Base-by-base conservation (phyloP, 2,797 vertebrate species). In the Lacerta viridis region DNA sequence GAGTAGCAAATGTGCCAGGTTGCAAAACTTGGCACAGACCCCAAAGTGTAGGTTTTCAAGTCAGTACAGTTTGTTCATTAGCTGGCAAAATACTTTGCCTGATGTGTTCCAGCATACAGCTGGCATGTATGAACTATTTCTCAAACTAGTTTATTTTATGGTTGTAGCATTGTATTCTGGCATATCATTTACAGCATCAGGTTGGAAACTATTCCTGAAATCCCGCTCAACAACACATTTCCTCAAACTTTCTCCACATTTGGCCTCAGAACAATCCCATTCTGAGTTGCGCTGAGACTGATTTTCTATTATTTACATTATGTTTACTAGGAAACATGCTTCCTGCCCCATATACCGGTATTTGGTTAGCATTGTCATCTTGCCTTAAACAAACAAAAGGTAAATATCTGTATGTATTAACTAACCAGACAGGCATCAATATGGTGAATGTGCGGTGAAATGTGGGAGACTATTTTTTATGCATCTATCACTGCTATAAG, bases 1-100 rank as follows among this genome's bases (percentile, higher is more conserved):
- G 46, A 81, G 59, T 80, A 89, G 69, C 69, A 80, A 89, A 89
- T 68, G 78, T 66, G 88, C 83, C 81, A 84, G 78, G 50, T 39
- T 89, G 55, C 74, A 59, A 85, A 89, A 89, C 88, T 55, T 85
- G 83, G 55, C 71, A 27, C 15, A 81, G 18, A 10, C n/a, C 55
- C 83, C 39, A 59, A 75, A 81, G 69, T 66, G n/a, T 55, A 85
- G 59, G 83, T 46, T 89, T 89, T 89, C 78, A 76, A 81, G 69
- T n/a, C 41, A 17, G 78, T 68, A 75, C 43, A 74, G 39, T 80
- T 85, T 64, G 78, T 85, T 85, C 59, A 64, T 66, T 89, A 50
- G 27, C 59, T 89, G 71, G 78, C 27, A 72, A 84, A 84, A 75
- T 68, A 81, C 59, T 75, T 80, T 72, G 69, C 41, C 39, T 85